Percentiles rank a stretch among this genome's conserved stretches.
Conservation (phyloP, 2,113 vertebrate genomes). For the Nannobrachium achirus region DNA sequence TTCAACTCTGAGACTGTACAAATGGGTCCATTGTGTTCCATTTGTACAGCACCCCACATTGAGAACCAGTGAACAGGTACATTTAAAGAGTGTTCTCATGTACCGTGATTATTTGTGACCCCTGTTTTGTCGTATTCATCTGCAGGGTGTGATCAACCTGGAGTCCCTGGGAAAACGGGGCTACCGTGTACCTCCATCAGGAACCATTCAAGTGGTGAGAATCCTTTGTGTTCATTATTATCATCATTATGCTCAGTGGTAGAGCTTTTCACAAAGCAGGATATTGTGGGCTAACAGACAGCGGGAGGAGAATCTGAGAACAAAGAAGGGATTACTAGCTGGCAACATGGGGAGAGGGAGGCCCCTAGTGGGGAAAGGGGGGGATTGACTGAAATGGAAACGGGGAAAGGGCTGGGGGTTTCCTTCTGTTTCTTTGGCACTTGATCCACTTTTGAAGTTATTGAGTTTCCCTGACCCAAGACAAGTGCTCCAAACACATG, state of each 20-base stretch:
- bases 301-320: conserved; percentile 28
- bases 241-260: too few species aligned
- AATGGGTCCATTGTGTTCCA: too few species aligned
- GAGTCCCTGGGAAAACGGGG: conserved; percentile 98
- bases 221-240: background rate
- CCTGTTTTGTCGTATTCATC: conserved; percentile 17
- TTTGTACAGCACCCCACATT: too few species aligned
- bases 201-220: conserved; percentile 99
- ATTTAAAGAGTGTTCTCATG: background rate
- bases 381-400: background rate
- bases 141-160: conserved; percentile 96
- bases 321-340: conserved; percentile 37
- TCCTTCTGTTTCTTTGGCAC: too few species aligned
- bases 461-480: too few species aligned
- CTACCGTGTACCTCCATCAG: conserved; percentile 98
- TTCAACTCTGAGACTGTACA: too few species aligned
- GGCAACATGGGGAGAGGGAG: conserved; percentile 24
- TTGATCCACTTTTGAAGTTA: too few species aligned
- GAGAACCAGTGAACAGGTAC: too few species aligned
- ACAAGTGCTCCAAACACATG: too few species aligned
- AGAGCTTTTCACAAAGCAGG: background rate
- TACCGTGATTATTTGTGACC: conserved; percentile 11
- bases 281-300: background rate
- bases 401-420: background rate
- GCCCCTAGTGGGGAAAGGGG: conserved; percentile 53